These are phyloP conservation scores for Lasius fuliginosus DNA, from an alignment of 2,888 invertebrate genomes.

Conservation along the genomic window DNA sequence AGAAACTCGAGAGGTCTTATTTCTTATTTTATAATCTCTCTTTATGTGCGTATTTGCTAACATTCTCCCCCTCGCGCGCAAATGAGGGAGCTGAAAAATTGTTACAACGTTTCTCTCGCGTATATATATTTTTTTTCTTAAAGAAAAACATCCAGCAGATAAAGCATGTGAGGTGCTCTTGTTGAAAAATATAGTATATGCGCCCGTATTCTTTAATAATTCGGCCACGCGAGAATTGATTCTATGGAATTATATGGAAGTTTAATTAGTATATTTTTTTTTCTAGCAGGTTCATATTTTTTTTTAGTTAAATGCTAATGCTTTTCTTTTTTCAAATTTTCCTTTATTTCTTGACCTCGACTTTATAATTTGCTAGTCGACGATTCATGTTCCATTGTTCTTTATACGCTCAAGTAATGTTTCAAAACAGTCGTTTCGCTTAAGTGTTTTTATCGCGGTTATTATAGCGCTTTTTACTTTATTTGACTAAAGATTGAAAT, in stretches of 20 bases:
- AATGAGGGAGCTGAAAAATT: conserved; percentile 23
- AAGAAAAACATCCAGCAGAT: neutral
- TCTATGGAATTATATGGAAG: neutral
- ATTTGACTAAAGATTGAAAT: conserved; percentile 29
- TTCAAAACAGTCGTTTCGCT: conserved; percentile 1
- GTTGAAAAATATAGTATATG: neutral
- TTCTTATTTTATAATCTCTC: conserved; percentile 40
- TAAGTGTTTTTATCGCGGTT: conserved; percentile 15
- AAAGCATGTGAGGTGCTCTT: neutral
- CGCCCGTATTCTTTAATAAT: neutral
- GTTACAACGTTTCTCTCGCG: conserved; percentile 2
- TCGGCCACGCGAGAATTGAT: neutral
- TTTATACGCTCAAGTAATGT: neutral
- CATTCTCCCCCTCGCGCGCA: neutral
- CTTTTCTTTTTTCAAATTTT: neutral
- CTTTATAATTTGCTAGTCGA: conserved; percentile 1
- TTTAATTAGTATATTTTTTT: neutral
- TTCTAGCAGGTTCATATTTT: neutral
- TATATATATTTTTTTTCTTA: neutral
- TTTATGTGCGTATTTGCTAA: conserved; percentile 6
- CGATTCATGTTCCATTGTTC: neutral
- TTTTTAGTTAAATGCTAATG: neutral
- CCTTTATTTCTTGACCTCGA: neutral
- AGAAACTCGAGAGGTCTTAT: neutral
- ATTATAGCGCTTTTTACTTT: neutral